A percentile compares a stretch with the other conserved stretches of the same genome.
Evolutionary conservation across 2,888 invertebrate genomes (phyloP).

Genomic region (Argyresthia albistria): DNA sequence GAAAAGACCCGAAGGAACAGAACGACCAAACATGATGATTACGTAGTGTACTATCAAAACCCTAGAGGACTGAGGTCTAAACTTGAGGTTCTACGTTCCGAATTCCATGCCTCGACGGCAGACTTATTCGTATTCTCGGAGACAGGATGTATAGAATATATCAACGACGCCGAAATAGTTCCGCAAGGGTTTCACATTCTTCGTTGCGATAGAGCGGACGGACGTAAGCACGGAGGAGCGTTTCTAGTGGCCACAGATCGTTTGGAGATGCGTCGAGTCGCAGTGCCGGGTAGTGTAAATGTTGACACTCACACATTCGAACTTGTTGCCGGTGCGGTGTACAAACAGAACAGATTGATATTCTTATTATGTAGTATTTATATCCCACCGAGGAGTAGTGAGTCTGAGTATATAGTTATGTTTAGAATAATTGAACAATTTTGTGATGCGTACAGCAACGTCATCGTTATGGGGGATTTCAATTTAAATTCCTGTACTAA

Average conservation of each 20-base stretch:
- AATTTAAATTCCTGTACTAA: background rate
- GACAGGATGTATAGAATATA: slow-evolving; percentile 6
- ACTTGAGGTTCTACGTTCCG: background rate
- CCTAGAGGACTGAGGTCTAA: too few species aligned
- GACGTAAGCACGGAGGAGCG: too few species aligned
- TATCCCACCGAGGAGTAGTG: background rate
- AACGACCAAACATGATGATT: too few species aligned
- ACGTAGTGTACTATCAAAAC: too few species aligned
- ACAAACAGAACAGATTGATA: background rate
- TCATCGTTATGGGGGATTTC: background rate
- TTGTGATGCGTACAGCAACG: background rate
- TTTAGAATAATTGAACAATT: too few species aligned
- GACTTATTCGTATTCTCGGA: slow-evolving; percentile 6
- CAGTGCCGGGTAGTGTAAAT: too few species aligned
- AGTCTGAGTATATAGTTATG: background rate
- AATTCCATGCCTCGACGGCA: background rate
- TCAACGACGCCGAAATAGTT: slow-evolving; percentile 5
- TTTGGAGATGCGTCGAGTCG: too few species aligned
- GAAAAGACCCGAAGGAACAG: too few species aligned
- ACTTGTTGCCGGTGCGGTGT: too few species aligned
- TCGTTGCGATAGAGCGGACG: too few species aligned
- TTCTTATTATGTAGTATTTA: background rate
- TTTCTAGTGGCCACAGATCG: too few species aligned
- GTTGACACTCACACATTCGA: too few species aligned
- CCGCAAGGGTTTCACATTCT: slow-evolving; percentile 6